Base-by-base conservation (phyloP, 1,140 invertebrate species). In the Lasaia peninsularis region DNA sequence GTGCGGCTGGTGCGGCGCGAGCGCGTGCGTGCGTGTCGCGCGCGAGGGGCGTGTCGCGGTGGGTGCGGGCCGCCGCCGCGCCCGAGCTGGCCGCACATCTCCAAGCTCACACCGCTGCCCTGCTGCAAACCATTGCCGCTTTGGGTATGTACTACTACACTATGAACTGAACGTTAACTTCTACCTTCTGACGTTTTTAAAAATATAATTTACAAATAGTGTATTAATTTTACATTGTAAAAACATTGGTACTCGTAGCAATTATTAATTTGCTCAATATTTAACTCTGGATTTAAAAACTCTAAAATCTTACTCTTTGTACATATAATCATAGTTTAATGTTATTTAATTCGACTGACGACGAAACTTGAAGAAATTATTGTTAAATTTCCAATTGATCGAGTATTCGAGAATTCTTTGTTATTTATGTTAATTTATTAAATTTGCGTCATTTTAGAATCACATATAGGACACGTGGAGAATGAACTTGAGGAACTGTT, bases 401-500 rank as follows among this genome's bases (percentile, higher is more conserved):
- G 8, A 31, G 8, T 31, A 31, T 31, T 31, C 28, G 8, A 31
- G 8, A 31, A 8, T 31, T 8, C 3, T 31, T 31, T 34, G 0
- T 34, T 10, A 0, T 2, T n/a, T 34, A 34, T 11, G 11, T 9
- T 14, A 10, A 20, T 11, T 16, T 32, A 2, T 16, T 28, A 18
- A 5, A 14, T 5, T 32, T 34, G n/a, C 24, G 2, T 14, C 60
- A 2, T 68, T 70, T 2, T 58, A 85, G 81, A 77, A 4, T 71
- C 78, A 0, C 56, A 67, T 18, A 18, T 78, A 24, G 65, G 69
- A 8, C 37, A 49, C 1, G 61, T 59, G 0, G 51, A 50, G 0
- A 69, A 60, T 1, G 77, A 83, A 28, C 31, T 81, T 21, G 75
- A 81, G 51, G 73, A 79, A 20, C 34, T 86, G 34, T 54, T 86